A percentile compares a stretch with the other conserved stretches of the same genome.
Conservation (phyloP, 2,888 invertebrate genomes). For the Caenorhabditis parvicauda region DNA sequence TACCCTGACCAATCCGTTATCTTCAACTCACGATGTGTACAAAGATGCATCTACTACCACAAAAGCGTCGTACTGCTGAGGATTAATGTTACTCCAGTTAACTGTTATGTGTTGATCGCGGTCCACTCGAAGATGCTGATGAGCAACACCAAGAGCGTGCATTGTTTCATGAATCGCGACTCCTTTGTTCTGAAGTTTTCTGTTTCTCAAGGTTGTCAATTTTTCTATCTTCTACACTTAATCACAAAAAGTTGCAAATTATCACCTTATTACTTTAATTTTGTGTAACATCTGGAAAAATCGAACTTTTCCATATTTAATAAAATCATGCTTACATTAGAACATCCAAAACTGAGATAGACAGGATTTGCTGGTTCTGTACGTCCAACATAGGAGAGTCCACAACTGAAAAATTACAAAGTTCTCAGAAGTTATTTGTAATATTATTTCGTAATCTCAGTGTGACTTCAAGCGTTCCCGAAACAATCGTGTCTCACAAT, state of each 20-base stretch:
- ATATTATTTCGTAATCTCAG: background rate
- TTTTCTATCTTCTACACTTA: background rate
- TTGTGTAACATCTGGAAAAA: background rate
- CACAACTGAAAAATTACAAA: slow-evolving; percentile 43
- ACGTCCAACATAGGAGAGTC: slow-evolving; percentile 57
- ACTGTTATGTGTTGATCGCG: slow-evolving; percentile 47
- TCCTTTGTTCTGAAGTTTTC: slow-evolving; percentile 19
- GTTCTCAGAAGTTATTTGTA: background rate
- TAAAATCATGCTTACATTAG: slow-evolving; percentile 39
- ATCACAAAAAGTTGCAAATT: background rate
- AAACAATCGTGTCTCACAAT: no score
- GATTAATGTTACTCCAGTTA: slow-evolving; percentile 60
- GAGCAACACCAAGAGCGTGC: slow-evolving; percentile 57
- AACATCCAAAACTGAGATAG: slow-evolving; percentile 55
- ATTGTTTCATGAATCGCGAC: slow-evolving; percentile 42
- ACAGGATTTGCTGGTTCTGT: slow-evolving; percentile 54
- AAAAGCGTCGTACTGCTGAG: slow-evolving; percentile 59
- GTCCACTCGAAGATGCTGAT: slow-evolving; percentile 57
- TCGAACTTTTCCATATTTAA: background rate
- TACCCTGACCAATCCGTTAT: background rate
- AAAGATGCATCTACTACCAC: slow-evolving; percentile 53
- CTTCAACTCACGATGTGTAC: slow-evolving; percentile 48
- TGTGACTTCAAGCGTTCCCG: no score
- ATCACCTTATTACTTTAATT: background rate
- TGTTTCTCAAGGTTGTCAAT: background rate